Evolutionary conservation across 2,113 vertebrate genomes (phyloP).

Genomic region (Mixornis gularis): DNA sequence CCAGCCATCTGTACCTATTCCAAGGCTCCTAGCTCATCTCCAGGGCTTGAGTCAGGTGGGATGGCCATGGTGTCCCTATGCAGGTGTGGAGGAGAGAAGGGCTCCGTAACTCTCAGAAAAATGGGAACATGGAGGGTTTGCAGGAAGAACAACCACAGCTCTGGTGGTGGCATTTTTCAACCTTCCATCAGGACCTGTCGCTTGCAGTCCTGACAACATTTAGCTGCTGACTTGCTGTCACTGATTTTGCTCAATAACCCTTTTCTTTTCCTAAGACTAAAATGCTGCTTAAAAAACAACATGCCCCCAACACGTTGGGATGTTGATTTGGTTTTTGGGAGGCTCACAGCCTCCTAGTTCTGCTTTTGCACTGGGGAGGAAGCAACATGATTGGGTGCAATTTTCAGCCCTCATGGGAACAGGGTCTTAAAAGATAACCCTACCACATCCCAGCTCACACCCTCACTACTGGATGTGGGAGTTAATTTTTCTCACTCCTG

Average conservation of each 20-base stretch:
- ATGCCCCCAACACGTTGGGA: fast-evolving
- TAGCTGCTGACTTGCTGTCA: not conserved
- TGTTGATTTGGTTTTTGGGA: not conserved
- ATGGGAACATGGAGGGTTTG: not conserved
- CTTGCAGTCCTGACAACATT: fast-evolving
- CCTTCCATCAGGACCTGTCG: not conserved
- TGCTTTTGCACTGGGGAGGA: not conserved
- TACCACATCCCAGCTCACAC: not conserved
- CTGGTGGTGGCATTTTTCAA: not conserved
- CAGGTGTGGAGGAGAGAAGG: not conserved
- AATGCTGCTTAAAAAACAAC: not conserved
- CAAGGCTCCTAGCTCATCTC: not conserved
- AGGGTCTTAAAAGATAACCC: not conserved
- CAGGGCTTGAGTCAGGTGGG: not conserved
- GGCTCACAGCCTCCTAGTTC: not conserved
- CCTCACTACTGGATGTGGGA: not conserved
- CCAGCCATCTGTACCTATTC: not conserved
- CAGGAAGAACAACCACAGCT: not conserved
- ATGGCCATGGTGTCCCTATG: not conserved
- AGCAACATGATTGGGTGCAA: not conserved
- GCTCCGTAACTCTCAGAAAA: not conserved
- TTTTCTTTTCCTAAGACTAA: not conserved
- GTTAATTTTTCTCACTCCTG: not conserved
- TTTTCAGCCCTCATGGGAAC: not conserved
- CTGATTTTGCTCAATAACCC: not conserved